phyloP scores from a whole-genome alignment of 1,140 invertebrate species.

The Scaptomyza graminum region DNA sequence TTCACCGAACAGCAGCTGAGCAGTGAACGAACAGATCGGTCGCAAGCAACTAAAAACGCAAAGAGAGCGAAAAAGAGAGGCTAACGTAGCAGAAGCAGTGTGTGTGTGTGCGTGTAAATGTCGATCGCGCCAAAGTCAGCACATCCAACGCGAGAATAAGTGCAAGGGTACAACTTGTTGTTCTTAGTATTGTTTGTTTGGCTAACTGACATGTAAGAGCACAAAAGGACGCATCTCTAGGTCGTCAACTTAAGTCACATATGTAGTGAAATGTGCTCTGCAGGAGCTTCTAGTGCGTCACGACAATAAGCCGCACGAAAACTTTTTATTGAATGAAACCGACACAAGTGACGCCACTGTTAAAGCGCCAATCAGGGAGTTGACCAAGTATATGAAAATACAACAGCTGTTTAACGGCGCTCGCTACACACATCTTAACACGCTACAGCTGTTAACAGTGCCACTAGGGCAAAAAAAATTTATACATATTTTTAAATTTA shows the following conservation, averaged over 20 bases:
- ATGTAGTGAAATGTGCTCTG: conserved; percentile 31
- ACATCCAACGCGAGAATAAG: conserved; percentile 67
- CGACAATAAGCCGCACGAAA: background rate
- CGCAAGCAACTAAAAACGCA: conserved; percentile 24
- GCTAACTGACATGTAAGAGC: conserved; percentile 58
- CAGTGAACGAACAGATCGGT: conserved; percentile 42
- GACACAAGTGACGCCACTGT: conserved; percentile 32
- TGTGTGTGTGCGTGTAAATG: conserved; percentile 56
- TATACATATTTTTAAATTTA: background rate
- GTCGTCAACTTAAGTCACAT: no score
- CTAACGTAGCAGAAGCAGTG: conserved; percentile 12
- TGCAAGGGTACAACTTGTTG: conserved; percentile 49
- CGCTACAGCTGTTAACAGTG: conserved; percentile 57
- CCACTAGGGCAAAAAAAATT: conserved; percentile 38
- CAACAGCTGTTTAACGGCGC: conserved; percentile 56
- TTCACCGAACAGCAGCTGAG: conserved; percentile 58
- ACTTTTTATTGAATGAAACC: conserved; percentile 35
- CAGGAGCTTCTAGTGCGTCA: background rate
- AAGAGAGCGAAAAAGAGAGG: conserved; percentile 19
- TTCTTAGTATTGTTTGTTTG: conserved; percentile 40
- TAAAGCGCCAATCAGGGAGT: conserved; percentile 28
- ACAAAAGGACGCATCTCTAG: background rate
- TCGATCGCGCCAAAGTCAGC: conserved; percentile 66
- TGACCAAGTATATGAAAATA: conserved; percentile 13
- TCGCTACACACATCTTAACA: conserved; percentile 39